These are phyloP conservation scores for Epizoanthus fatuus DNA, from an alignment of 92 coral and sea anemone genomes.

Conservation along the genomic window DNA sequence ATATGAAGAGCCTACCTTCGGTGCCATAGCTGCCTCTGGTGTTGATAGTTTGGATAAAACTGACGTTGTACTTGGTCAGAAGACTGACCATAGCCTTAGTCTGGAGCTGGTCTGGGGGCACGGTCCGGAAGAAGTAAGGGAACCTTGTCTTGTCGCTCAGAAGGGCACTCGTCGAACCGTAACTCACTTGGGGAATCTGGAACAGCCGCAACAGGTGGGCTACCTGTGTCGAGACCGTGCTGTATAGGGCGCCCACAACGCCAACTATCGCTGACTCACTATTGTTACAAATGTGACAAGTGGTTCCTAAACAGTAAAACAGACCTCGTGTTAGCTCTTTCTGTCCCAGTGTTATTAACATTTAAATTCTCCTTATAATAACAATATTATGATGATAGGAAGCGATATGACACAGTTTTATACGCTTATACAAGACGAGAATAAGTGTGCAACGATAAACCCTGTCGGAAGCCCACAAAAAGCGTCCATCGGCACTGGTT, in stretches of 20 bases:
- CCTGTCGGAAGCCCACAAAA: too few relatives aligned
- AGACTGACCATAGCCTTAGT: conserved; percentile 45
- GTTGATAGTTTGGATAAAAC: conserved; percentile 45
- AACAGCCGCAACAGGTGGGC: conserved; percentile 82
- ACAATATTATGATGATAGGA: too few relatives aligned
- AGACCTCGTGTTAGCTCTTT: neutral
- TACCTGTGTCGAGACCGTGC: conserved; percentile 84
- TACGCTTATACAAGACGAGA: too few relatives aligned
- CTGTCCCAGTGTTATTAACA: neutral
- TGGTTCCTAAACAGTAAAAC: neutral
- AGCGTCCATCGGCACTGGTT: too few relatives aligned
- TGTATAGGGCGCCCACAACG: conserved; percentile 84
- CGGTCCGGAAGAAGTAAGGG: conserved; percentile 52
- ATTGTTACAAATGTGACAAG: conserved; percentile 10
- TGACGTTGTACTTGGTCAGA: conserved; percentile 43
- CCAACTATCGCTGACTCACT: conserved; percentile 65
- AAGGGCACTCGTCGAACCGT: conserved; percentile 48
- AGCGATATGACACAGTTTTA: too few relatives aligned
- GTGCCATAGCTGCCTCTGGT: conserved; percentile 51
- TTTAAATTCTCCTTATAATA: too few relatives aligned
- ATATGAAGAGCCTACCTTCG: conserved; percentile 11
- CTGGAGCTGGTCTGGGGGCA: conserved; percentile 47
- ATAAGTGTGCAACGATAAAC: too few relatives aligned
- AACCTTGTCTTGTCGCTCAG: conserved; percentile 57
- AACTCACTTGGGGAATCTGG: conserved; percentile 61